phyloP scores from a whole-genome alignment of 2,888 invertebrate genomes.

The Odontocerum albicorne region DNA sequence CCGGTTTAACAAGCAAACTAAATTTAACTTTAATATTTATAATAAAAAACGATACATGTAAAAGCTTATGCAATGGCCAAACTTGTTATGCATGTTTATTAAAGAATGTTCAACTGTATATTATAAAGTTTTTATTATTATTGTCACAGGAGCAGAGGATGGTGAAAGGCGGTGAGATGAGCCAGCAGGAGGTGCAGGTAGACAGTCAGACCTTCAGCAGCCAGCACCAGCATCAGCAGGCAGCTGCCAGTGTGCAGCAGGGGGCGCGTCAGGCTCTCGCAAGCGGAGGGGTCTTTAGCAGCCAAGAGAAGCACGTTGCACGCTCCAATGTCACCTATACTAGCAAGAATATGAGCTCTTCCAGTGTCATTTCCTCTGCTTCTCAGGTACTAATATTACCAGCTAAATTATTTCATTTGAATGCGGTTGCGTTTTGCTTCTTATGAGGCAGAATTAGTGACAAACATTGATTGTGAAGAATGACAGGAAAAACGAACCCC shows the following conservation, averaged over 20 bases:
- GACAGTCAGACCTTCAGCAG: constrained; percentile 85
- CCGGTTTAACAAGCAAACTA: too few species aligned
- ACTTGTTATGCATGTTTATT: too few species aligned
- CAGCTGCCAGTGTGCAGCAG: constrained; percentile 62
- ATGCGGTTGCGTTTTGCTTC: too few species aligned
- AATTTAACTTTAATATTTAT: too few species aligned
- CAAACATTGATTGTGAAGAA: too few species aligned
- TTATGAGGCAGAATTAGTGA: too few species aligned
- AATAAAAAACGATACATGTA: too few species aligned
- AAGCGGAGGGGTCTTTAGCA: constrained; percentile 77
- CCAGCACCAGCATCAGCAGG: constrained; percentile 74
- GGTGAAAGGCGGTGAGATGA: constrained; percentile 79
- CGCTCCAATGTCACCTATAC: constrained; percentile 78
- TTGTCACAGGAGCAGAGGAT: constrained; percentile 78
- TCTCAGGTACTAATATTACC: too few species aligned
- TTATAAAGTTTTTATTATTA: not conserved
- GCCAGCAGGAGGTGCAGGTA: constrained; percentile 84
- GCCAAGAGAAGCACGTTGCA: constrained; percentile 74
- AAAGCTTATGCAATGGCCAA: too few species aligned
- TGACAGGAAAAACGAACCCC: too few species aligned
- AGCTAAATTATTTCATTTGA: too few species aligned
- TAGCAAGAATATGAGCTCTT: constrained; percentile 69
- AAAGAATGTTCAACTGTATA: too few species aligned
- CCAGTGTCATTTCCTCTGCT: constrained; percentile 55
- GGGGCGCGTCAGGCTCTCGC: constrained; percentile 82